Conservation (phyloP, 2,888 invertebrate species). For the Callyntrura sp. region DNA sequence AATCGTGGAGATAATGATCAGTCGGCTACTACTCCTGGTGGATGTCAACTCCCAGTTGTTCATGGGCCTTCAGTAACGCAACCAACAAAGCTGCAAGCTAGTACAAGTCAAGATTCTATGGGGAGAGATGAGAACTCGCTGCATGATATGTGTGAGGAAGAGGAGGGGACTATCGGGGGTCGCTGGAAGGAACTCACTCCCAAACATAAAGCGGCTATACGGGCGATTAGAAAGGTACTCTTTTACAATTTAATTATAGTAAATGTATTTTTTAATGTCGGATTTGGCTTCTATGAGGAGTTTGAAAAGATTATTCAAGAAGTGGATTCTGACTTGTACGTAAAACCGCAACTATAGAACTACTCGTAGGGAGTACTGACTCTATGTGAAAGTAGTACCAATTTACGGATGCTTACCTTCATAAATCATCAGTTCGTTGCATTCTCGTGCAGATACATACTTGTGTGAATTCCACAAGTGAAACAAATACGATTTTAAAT, state of each 20-base stretch:
- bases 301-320: no score
- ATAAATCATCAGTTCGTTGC: no score
- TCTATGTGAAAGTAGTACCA: background rate
- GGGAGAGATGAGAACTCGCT: slow-evolving; percentile 86
- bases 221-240: slow-evolving; percentile 95
- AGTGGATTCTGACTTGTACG: no score
- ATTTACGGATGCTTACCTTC: no score
- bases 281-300: no score
- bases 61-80: slow-evolving; percentile 49
- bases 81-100: slow-evolving; percentile 88
- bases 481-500: no score
- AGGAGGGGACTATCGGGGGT: slow-evolving; percentile 79
- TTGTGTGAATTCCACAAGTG: no score
- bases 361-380: no score
- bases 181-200: slow-evolving; percentile 88
- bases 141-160: slow-evolving; percentile 83
- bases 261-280: background rate
- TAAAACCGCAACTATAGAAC: no score
- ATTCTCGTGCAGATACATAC: no score
- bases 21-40: slow-evolving; percentile 85
- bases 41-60: slow-evolving; percentile 75
- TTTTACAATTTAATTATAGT: slow-evolving; percentile 6
- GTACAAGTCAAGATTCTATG: slow-evolving; percentile 93
- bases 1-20: slow-evolving; percentile 82
- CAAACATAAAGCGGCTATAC: slow-evolving; percentile 95